A percentile compares a stretch with the other conserved stretches of the same genome.
These are phyloP conservation scores for Bilobella aurantiaca DNA, from an alignment of 1,140 invertebrate genomes.

Conservation along the genomic window DNA sequence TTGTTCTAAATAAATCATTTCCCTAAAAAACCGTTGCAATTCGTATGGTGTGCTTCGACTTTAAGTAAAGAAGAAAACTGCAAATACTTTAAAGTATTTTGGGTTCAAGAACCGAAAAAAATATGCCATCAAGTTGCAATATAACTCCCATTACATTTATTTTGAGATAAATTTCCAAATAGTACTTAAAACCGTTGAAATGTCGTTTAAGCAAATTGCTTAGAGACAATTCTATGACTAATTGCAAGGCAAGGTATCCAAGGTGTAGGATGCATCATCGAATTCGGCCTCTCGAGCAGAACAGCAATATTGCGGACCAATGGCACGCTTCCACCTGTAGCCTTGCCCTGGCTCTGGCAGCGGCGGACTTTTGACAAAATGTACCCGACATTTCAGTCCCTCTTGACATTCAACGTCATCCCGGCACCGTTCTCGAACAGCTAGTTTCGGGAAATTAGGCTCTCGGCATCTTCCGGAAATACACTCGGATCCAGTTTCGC, in stretches of 20 bases:
- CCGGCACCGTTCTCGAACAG: neutral
- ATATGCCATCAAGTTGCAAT: too few relatives aligned
- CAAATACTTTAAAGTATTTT: too few relatives aligned
- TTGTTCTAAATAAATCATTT: too few relatives aligned
- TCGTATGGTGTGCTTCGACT: too few relatives aligned
- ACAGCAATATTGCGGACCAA: neutral
- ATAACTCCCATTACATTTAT: too few relatives aligned
- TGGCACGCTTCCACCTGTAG: slow-evolving; percentile 1
- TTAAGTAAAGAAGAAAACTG: too few relatives aligned
- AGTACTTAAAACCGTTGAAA: too few relatives aligned
- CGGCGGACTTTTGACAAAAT: neutral
- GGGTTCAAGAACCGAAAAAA: too few relatives aligned
- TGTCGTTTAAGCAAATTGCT: too few relatives aligned
- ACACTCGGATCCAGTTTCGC: neutral
- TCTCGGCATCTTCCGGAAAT: neutral
- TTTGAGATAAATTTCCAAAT: too few relatives aligned
- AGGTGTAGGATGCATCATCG: neutral
- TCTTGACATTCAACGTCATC: neutral
- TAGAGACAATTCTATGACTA: too few relatives aligned
- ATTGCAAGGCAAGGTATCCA: neutral
- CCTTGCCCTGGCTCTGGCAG: neutral
- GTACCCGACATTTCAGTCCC: neutral
- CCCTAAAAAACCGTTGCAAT: too few relatives aligned
- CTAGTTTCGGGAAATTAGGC: neutral
- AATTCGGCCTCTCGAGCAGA: neutral